Evolutionary conservation across 2,888 invertebrate species (phyloP).

Genomic region (Conchocele bisecta): DNA sequence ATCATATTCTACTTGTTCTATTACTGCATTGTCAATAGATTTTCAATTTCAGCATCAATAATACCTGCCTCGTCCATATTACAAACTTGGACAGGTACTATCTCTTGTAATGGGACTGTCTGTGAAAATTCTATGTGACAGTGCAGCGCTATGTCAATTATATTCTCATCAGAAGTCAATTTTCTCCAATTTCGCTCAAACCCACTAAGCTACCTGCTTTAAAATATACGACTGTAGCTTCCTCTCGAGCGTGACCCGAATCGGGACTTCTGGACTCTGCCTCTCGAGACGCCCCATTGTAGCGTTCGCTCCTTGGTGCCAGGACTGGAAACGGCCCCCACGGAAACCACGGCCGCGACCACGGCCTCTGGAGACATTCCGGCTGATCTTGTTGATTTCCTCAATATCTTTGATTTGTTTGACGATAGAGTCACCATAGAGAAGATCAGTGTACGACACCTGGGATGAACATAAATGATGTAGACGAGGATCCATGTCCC

Average conservation of each 20-base stretch:
- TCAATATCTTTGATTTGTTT: conserved; percentile 33
- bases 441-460: conserved; percentile 12
- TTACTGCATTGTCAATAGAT: conserved; percentile 21
- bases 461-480: conserved; percentile 38
- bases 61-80: conserved; percentile 17
- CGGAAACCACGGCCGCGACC: not conserved
- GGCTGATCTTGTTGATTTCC: conserved; percentile 21
- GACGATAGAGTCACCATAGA: conserved; percentile 33
- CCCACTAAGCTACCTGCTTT: conserved; percentile 17
- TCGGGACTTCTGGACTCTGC: too few species aligned
- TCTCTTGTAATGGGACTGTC: not conserved
- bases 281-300: not conserved
- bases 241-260: not conserved
- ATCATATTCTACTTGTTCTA: conserved; percentile 14
- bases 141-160: conserved; percentile 8
- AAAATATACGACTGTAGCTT: conserved; percentile 22
- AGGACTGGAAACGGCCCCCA: not conserved
- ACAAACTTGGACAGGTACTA: not conserved
- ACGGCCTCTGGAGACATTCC: not conserved
- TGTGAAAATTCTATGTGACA: conserved; percentile 16
- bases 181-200: conserved; percentile 15
- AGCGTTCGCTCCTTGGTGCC: not conserved
- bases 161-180: conserved; percentile 12
- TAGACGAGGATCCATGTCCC: conserved; percentile 26
- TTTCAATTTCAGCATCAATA: conserved; percentile 24